These are phyloP conservation scores for Stegana nigrithorax DNA, from an alignment of 2,888 invertebrate genomes.

Conservation along the genomic window DNA sequence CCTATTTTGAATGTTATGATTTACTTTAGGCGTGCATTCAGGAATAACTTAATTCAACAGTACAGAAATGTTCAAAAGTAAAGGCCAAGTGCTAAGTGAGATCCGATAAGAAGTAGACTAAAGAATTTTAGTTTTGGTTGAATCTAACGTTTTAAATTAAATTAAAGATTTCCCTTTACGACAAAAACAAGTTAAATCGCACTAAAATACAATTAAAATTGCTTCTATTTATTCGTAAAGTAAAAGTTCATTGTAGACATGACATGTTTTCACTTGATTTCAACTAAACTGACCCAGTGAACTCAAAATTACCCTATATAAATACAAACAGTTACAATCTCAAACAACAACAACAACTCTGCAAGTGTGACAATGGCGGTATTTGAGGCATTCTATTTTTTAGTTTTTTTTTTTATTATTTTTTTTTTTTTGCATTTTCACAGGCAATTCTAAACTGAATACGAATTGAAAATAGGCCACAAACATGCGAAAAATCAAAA, in stretches of 20 bases:
- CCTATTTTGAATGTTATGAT: no score
- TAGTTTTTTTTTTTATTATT: neutral
- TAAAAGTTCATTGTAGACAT: slow-evolving; percentile 5
- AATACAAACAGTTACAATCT: neutral
- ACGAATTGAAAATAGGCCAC: slow-evolving; percentile 14
- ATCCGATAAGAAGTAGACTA: no score
- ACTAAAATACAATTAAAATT: slow-evolving; percentile 11
- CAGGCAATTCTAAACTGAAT: neutral
- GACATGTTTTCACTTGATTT: slow-evolving; percentile 14
- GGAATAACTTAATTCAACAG: no score
- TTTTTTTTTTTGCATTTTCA: neutral
- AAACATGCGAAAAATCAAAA: slow-evolving; percentile 29
- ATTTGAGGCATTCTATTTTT: neutral
- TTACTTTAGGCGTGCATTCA: no score
- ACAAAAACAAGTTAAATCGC: neutral
- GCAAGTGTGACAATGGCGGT: slow-evolving; percentile 7
- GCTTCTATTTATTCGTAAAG: no score
- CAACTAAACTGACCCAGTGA: slow-evolving; percentile 17
- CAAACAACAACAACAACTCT: neutral
- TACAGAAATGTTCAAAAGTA: no score
- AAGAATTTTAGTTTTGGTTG: no score
- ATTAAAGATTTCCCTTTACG: no score
- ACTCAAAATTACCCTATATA: slow-evolving; percentile 18
- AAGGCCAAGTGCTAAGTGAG: no score
- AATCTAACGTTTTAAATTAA: no score